phyloP scores from a whole-genome alignment of 1,140 invertebrate genomes.

The Octopus bimaculoides region DNA sequence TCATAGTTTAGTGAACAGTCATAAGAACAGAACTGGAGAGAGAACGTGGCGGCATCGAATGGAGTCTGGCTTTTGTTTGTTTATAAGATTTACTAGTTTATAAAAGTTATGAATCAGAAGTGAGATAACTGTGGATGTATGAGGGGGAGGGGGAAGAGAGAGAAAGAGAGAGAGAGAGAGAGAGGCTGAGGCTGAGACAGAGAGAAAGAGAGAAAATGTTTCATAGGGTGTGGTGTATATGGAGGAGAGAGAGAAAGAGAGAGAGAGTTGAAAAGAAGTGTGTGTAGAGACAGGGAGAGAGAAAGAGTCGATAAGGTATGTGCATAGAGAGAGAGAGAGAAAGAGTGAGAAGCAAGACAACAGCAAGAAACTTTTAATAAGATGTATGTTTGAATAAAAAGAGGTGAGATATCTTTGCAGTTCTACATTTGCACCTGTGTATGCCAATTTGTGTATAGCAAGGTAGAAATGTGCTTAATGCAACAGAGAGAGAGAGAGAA shows the following conservation, averaged over 20 bases:
- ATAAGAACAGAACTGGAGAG: too few species aligned
- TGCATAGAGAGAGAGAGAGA: conserved; percentile 23
- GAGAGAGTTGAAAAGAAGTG: conserved; percentile 15
- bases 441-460: background rate
- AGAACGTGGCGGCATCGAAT: too few species aligned
- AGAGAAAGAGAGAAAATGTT: conserved; percentile 22
- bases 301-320: conserved; percentile 22
- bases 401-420: too few species aligned
- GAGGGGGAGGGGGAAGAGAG: conserved; percentile 21
- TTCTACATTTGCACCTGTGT: too few species aligned
- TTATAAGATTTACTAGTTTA: too few species aligned
- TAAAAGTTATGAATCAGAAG: background rate
- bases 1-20: too few species aligned
- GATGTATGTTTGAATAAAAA: too few species aligned
- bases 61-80: too few species aligned
- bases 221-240: conserved; percentile 14
- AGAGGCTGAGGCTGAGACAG: conserved; percentile 18
- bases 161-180: conserved; percentile 21
- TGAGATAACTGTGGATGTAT: background rate
- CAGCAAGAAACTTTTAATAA: background rate
- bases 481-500: background rate
- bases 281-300: conserved; percentile 19
- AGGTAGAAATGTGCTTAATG: conserved; percentile 8
- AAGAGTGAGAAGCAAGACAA: conserved; percentile 14
- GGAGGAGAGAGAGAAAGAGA: conserved; percentile 19